Conservation (phyloP, 2,888 invertebrate genomes). For the Dichetophora obliterata region DNA sequence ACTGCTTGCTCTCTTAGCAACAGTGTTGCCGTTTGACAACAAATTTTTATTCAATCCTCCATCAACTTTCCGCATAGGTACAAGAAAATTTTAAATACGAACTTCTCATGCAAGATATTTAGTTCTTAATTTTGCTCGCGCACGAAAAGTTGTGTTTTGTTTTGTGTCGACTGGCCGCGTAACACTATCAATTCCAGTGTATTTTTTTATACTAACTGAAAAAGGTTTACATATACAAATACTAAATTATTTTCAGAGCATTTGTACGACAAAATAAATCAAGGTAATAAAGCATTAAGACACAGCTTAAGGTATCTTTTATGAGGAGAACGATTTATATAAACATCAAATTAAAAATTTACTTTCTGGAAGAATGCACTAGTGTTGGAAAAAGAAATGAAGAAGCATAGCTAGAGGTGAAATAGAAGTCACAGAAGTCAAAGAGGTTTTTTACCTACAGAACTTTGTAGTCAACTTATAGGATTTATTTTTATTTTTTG, state of each 20-base stretch:
- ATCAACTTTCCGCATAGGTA: slow-evolving; percentile 6
- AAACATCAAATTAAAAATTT: neutral
- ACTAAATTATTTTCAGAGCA: neutral
- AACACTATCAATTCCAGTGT: slow-evolving; percentile 11
- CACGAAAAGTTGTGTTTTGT: neutral
- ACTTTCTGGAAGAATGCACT: neutral
- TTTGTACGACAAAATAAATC: neutral
- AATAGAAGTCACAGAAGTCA: slow-evolving; percentile 48
- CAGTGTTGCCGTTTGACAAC: slow-evolving; percentile 6
- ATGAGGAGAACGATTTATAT: neutral
- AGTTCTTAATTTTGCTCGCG: slow-evolving; percentile 21
- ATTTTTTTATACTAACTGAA: neutral
- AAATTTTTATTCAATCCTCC: neutral
- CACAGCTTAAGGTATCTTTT: neutral
- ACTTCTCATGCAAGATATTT: neutral
- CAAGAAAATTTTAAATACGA: neutral
- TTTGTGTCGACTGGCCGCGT: neutral
- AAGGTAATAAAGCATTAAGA: slow-evolving; percentile 26
- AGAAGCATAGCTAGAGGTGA: slow-evolving; percentile 47
- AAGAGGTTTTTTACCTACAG: neutral
- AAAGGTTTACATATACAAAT: neutral
- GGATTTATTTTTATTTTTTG: neutral
- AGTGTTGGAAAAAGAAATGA: neutral
- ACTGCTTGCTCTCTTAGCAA: neutral
- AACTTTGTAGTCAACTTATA: neutral